Evolutionary conservation across 2,888 invertebrate genomes (phyloP).

Genomic region (Archips xylosteana): DNA sequence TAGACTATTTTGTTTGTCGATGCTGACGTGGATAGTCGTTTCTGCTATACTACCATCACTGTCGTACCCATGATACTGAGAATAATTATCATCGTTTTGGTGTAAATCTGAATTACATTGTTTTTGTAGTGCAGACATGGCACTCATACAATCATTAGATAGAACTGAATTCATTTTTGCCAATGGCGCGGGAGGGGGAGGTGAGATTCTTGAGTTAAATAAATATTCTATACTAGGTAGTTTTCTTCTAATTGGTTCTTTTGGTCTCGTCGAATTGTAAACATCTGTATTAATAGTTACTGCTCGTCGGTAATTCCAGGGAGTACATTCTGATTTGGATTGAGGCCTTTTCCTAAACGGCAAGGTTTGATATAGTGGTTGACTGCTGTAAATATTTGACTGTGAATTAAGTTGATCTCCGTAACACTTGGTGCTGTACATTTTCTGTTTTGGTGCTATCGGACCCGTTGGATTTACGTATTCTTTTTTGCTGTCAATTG

Average conservation of each 20-base stretch:
- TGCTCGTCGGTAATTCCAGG: slow-evolving; percentile 39
- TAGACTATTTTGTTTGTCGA: slow-evolving; percentile 64
- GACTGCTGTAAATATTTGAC: slow-evolving; percentile 47
- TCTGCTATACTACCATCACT: slow-evolving; percentile 82
- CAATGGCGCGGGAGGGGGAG: slow-evolving; percentile 49
- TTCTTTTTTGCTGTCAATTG: slow-evolving; percentile 64
- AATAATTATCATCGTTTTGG: slow-evolving; percentile 49
- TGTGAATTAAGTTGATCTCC: slow-evolving; percentile 49
- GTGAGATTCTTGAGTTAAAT: background rate
- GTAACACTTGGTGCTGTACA: slow-evolving; percentile 8
- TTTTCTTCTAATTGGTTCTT: slow-evolving; percentile 48
- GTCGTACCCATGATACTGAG: slow-evolving; percentile 82
- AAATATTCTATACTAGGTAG: slow-evolving; percentile 56
- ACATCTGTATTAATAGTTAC: slow-evolving; percentile 48
- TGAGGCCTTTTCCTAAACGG: slow-evolving; percentile 44
- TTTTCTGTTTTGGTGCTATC: slow-evolving; percentile 40
- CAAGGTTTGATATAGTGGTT: slow-evolving; percentile 41
- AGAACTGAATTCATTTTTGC: background rate
- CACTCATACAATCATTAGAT: background rate
- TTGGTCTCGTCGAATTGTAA: slow-evolving; percentile 44
- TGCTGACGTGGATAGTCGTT: slow-evolving; percentile 79
- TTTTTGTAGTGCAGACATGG: slow-evolving; percentile 8
- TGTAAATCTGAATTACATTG: slow-evolving; percentile 33
- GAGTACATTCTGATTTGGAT: slow-evolving; percentile 22
- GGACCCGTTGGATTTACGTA: slow-evolving; percentile 61